Evolutionary conservation across 2,113 vertebrate genomes (phyloP).

Genomic region (Daboia siamensis): DNA sequence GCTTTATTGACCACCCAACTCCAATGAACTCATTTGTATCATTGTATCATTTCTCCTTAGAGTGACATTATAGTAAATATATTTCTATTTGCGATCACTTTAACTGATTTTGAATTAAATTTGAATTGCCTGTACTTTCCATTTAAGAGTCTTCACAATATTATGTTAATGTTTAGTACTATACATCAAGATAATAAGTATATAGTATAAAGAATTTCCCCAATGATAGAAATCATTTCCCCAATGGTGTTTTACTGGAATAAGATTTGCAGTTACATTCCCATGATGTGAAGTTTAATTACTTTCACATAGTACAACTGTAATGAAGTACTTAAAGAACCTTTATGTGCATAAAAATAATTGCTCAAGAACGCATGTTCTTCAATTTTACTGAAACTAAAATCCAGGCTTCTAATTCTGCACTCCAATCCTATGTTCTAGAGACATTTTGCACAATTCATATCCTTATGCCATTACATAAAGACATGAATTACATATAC

Average conservation of each 20-base stretch:
- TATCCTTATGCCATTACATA: neutral
- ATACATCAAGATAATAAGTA: neutral
- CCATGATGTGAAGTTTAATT: neutral
- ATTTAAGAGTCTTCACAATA: neutral
- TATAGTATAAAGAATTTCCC: neutral
- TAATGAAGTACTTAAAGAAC: neutral
- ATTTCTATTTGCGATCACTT: neutral
- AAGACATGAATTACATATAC: neutral
- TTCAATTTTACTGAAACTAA: neutral
- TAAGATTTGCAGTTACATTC: neutral
- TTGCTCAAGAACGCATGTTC: no score
- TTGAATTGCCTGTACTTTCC: neutral
- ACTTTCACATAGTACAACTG: neutral
- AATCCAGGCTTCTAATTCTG: neutral
- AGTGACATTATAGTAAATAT: neutral
- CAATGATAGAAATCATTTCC: neutral
- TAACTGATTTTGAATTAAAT: neutral
- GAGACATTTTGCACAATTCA: neutral
- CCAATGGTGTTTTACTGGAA: neutral
- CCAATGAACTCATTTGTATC: neutral
- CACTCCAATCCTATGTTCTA: neutral
- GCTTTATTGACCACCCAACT: neutral
- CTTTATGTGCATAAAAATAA: slow-evolving; percentile 8
- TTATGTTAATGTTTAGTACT: neutral
- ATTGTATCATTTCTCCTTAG: neutral